Evolutionary conservation across 2,888 invertebrate species (phyloP).

Genomic region (Caenorhabditis sp.): DNA sequence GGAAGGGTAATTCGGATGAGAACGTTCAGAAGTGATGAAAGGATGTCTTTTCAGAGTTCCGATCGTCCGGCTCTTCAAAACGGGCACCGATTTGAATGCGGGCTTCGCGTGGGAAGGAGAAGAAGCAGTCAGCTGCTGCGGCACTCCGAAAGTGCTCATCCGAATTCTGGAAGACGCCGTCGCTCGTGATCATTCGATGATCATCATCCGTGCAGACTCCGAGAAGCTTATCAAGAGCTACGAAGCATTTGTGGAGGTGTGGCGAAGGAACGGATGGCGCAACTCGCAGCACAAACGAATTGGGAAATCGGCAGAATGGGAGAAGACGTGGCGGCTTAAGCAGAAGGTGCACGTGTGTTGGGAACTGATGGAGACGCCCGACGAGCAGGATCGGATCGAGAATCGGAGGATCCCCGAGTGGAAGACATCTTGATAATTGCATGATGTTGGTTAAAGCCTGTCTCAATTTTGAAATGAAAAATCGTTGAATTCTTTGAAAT

Average conservation of each 20-base stretch:
- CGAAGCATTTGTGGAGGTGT: constrained; percentile 58
- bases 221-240: constrained; percentile 37
- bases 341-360: constrained; percentile 41
- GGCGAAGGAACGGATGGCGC: constrained; percentile 62
- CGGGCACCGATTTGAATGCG: constrained; percentile 43
- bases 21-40: background rate
- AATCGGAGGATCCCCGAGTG: constrained; percentile 27
- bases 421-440: background rate
- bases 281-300: constrained; percentile 51
- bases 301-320: constrained; percentile 41
- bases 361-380: constrained; percentile 30
- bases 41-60: constrained; percentile 46
- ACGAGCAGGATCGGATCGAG: constrained; percentile 14
- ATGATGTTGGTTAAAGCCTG: too few species aligned
- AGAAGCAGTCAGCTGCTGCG: constrained; percentile 14
- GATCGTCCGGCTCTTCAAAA: constrained; percentile 49
- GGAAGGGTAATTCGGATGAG: constrained; percentile 25
- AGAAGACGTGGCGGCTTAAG: constrained; percentile 44
- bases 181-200: background rate
- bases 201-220: constrained; percentile 59
- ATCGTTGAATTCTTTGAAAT: too few species aligned
- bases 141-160: constrained; percentile 25
- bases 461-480: too few species aligned
- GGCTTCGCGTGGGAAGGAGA: constrained; percentile 32
- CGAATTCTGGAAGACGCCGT: constrained; percentile 36